Conservation (phyloP, 2,797 vertebrate genomes). For the Myiotriccus ornatus region DNA sequence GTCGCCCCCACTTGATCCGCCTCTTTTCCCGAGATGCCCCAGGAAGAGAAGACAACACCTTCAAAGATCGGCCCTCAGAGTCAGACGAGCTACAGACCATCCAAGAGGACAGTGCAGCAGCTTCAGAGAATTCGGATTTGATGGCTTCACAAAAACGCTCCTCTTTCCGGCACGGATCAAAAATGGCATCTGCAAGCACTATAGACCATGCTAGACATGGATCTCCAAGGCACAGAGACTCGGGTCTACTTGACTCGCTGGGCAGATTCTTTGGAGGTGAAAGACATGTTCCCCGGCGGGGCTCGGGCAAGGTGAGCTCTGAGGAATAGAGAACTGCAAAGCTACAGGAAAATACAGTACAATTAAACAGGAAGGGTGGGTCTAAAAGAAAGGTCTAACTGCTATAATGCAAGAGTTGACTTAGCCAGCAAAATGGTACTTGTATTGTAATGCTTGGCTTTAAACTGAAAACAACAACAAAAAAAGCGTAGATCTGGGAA, state of each 20-base stretch:
- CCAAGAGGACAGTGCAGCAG: slow-evolving; percentile 89
- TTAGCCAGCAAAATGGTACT: slow-evolving; percentile 31
- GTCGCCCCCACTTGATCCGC: slow-evolving; percentile 98
- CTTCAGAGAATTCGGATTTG: slow-evolving; percentile 86
- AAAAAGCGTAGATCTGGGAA: not conserved
- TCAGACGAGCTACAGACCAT: slow-evolving; percentile 99
- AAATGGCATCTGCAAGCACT: slow-evolving; percentile 93
- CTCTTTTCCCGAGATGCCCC: slow-evolving; percentile 99
- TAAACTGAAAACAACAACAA: not conserved
- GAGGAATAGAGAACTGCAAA: slow-evolving; percentile 71
- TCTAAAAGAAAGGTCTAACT: slow-evolving; percentile 14
- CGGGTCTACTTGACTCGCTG: slow-evolving; percentile 93
- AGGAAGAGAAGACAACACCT: slow-evolving; percentile 99
- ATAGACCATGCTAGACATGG: slow-evolving; percentile 85
- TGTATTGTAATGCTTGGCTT: slow-evolving; percentile 18
- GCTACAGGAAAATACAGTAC: slow-evolving; percentile 47
- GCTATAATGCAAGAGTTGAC: slow-evolving; percentile 47
- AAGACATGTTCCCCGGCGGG: slow-evolving; percentile 89
- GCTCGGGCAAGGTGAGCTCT: slow-evolving; percentile 94
- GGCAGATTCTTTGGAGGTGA: slow-evolving; percentile 97
- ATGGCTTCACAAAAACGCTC: slow-evolving; percentile 90
- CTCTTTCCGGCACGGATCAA: slow-evolving; percentile 80
- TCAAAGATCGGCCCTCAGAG: slow-evolving; percentile 98
- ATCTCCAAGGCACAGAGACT: slow-evolving; percentile 88
- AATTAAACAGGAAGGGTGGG: slow-evolving; percentile 46